Conservation (phyloP, 2,888 invertebrate species). For the Hemicrepidius hirtus region DNA sequence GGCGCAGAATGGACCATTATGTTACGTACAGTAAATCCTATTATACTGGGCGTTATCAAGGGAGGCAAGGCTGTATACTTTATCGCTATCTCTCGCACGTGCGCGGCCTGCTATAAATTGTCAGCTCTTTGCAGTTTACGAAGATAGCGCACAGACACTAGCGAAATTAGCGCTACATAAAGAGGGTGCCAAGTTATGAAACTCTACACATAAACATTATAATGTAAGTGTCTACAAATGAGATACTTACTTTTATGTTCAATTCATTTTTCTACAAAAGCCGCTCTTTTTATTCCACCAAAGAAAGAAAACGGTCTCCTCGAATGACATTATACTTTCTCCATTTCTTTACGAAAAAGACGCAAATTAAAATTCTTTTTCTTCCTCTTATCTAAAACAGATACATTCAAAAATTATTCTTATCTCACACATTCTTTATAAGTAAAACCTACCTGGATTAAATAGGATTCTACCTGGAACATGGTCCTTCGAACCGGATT, state of each 20-base stretch:
- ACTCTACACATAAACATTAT: slow-evolving; percentile 66
- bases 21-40: slow-evolving; percentile 74
- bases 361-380: too few relatives aligned
- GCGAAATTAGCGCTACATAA: slow-evolving; percentile 65
- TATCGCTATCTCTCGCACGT: slow-evolving; percentile 71
- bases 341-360: not conserved
- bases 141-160: slow-evolving; percentile 65
- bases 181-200: slow-evolving; percentile 58
- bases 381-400: too few relatives aligned
- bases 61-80: slow-evolving; percentile 70
- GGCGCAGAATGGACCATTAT: slow-evolving; percentile 74
- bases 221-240: slow-evolving; percentile 65
- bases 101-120: slow-evolving; percentile 69
- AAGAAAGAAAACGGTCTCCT: not conserved
- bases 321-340: not conserved
- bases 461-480: too few relatives aligned
- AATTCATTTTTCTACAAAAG: slow-evolving; percentile 62
- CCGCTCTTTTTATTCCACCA: slow-evolving; percentile 58
- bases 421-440: too few relatives aligned
- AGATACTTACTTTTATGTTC: slow-evolving; percentile 67
- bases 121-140: slow-evolving; percentile 61
- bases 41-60: slow-evolving; percentile 73
- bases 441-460: too few relatives aligned
- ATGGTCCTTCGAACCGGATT: too few relatives aligned
- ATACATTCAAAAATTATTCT: too few relatives aligned